Percentiles rank a stretch among this genome's conserved stretches.
phyloP scores from a whole-genome alignment of 2,888 invertebrate species.

The Phengaris arion region DNA sequence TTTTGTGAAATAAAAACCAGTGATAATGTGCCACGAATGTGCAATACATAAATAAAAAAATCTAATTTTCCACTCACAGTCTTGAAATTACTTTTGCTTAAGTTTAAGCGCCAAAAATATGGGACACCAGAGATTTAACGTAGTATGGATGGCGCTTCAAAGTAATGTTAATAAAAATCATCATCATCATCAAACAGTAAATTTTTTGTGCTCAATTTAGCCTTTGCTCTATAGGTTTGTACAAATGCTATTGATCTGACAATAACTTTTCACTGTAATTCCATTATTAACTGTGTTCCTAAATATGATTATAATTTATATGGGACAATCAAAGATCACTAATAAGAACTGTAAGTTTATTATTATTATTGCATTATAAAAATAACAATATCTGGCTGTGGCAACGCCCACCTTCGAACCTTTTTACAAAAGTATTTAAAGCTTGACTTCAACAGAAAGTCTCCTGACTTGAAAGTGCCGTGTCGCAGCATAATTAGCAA shows the following conservation, averaged over 20 bases:
- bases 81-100: conserved; percentile 20
- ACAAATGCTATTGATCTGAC: too few species aligned
- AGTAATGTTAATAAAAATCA: too few species aligned
- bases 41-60: not conserved
- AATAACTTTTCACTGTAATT: too few species aligned
- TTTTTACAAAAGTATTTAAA: not conserved
- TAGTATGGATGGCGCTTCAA: not conserved
- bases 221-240: not conserved
- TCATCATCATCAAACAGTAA: not conserved
- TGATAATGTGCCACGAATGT: not conserved
- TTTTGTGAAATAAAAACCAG: conserved; percentile 7
- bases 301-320: too few species aligned
- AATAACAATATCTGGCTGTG: not conserved
- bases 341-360: too few species aligned
- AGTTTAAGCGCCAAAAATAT: conserved; percentile 19
- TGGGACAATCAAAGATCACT: too few species aligned
- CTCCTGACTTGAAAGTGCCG: not conserved
- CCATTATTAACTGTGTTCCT: too few species aligned
- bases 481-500: conserved; percentile 14
- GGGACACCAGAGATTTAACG: not conserved
- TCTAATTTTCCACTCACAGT: not conserved
- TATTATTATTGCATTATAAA: not conserved
- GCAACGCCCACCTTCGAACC: not conserved
- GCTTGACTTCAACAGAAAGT: not conserved
- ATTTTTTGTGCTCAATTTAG: not conserved